A percentile compares a stretch with the other conserved stretches of the same genome.
phyloP scores from a whole-genome alignment of 2,797 vertebrate species.

The Rhabdophis nuchalis region DNA sequence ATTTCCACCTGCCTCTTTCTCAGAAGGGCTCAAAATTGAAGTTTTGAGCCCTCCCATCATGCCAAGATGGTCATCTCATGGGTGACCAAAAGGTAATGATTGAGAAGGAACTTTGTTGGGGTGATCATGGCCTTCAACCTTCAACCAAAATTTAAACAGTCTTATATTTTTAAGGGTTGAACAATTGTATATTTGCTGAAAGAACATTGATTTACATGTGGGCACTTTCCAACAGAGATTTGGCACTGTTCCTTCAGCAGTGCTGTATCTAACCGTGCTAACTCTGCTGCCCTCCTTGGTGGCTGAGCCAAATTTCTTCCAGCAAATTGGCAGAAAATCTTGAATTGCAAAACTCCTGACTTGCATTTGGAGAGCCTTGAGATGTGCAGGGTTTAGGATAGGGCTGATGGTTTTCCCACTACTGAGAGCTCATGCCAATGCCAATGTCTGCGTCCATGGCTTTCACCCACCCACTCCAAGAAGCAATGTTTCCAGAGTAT shows the following conservation, averaged over 20 bases:
- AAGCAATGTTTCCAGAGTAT: not conserved
- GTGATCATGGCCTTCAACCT: not conserved
- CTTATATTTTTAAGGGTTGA: not conserved
- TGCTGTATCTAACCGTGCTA: not conserved
- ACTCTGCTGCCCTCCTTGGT: not conserved
- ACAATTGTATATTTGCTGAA: not conserved
- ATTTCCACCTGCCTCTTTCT: not conserved
- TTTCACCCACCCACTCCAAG: not conserved
- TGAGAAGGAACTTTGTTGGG: not conserved
- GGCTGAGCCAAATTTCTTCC: not conserved
- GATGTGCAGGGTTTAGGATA: not conserved
- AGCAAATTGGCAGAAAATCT: not conserved
- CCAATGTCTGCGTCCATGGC: not conserved
- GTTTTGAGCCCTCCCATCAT: not conserved
- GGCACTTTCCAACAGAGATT: not conserved
- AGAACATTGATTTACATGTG: not conserved
- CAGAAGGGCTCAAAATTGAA: not conserved
- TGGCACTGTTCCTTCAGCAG: not conserved
- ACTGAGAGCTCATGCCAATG: not conserved
- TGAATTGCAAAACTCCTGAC: not conserved
- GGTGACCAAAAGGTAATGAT: not conserved
- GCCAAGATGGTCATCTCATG: not conserved
- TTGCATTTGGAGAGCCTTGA: not conserved
- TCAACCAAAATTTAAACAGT: not conserved
- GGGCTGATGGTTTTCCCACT: not conserved